Evolutionary conservation across 2,797 vertebrate species (phyloP), one percentile per base, ranked within the genome.

Genomic region (Anguilla anguilla): DNA sequence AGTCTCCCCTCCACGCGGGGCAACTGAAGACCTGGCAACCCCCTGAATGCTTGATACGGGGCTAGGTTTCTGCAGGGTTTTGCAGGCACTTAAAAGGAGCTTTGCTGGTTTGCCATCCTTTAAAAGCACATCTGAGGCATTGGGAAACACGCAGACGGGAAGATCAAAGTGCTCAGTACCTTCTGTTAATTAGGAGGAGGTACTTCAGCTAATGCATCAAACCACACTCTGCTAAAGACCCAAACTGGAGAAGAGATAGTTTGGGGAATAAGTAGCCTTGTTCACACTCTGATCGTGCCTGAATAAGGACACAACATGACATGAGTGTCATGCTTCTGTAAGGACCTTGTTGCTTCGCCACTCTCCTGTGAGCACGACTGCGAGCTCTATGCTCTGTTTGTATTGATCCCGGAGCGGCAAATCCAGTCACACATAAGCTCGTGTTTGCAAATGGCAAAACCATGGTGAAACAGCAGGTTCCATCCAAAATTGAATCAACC

Each of bases 141-240:
- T 91, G 92, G 91, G 89, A 39, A 93, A 91, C 90, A 90, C 89
- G 88, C 92, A 89, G 91, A 92, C 90, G 88, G n/a, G 49, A 86
- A 85, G 93, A 95, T 95, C 94, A 96, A 95, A 96, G 92, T 69
- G 46, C 88, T 82, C 9, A 77, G 91, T 88, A 92, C 93, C 91
- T 88, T 87, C 88, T 57, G 86, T 87, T 95, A 95, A 96, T 96
- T 95, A 95, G 92, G 91, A 90, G 91, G 91, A 92, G 91, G 92
- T 90, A 89, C 92, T 91, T 91, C 92, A 61, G 90, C 92, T 94
- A 94, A 94, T 92, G 90, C 85, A 88, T 87, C 90, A 91, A 93
- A 92, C 90, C 91, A 91, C 92, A 93, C 92, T 94, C 88, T 86
- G 88, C 84, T 59, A 86, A 89, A 91, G 90, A 93, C 77, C 19